These are phyloP conservation scores for Glossophaga mutica DNA, from an alignment of 2,797 vertebrate species.

Conservation along the genomic window DNA sequence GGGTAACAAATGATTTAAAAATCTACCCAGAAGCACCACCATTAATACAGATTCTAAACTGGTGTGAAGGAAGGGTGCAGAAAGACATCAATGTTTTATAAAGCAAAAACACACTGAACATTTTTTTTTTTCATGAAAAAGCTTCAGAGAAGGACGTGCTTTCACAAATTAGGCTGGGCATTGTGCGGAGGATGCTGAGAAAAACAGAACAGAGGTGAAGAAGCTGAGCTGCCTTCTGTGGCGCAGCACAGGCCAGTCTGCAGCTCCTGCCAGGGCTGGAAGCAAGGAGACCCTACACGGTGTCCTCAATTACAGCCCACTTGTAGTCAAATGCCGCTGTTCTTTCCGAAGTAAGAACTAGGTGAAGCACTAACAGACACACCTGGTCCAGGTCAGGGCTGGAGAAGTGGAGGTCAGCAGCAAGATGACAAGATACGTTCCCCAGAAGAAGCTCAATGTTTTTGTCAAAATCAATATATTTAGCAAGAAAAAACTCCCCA, in stretches of 20 bases:
- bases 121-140: background rate
- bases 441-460: background rate
- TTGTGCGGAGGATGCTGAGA: fast-evolving
- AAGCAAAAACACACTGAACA: background rate
- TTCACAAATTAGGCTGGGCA: fast-evolving
- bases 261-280: background rate
- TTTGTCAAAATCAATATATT: background rate
- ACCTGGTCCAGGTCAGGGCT: background rate
- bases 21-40: background rate
- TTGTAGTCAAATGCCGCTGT: fast-evolving
- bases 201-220: no score
- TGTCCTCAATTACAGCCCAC: background rate
- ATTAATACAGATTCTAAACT: no score
- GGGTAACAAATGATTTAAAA: background rate
- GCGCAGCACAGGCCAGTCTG: background rate
- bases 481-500: background rate
- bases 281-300: background rate
- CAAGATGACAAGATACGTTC: fast-evolving
- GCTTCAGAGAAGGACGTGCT: background rate
- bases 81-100: background rate
- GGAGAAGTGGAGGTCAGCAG: fast-evolving
- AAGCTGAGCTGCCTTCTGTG: fast-evolving
- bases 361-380: no score
- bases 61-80: fast-evolving
- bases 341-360: background rate